Conservation (phyloP, 1,140 invertebrate species). For the Oedothorax gibbosus region DNA sequence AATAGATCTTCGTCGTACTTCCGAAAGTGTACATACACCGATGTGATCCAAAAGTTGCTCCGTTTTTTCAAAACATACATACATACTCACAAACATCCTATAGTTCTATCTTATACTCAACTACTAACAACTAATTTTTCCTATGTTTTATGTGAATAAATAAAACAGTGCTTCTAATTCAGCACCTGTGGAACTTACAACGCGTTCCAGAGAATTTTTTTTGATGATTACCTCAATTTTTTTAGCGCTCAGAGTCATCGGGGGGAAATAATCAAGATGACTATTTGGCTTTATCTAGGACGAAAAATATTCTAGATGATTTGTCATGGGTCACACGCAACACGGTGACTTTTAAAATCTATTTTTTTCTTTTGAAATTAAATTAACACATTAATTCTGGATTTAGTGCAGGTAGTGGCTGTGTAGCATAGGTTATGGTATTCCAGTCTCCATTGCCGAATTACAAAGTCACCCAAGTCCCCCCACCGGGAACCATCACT, state of each 20-base stretch:
- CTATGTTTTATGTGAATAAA: constrained; percentile 59
- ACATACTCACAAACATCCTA: constrained; percentile 60
- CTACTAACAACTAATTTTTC: constrained; percentile 61
- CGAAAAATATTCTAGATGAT: constrained; percentile 56
- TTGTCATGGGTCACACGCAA: constrained; percentile 49
- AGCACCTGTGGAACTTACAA: constrained; percentile 58
- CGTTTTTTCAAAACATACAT: constrained; percentile 60
- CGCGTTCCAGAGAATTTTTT: constrained; percentile 45
- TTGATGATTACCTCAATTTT: constrained; percentile 10
- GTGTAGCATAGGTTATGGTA: constrained; percentile 58
- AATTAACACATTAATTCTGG: constrained; percentile 58
- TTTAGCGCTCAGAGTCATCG: constrained; percentile 51
- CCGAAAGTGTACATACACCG: constrained; percentile 52
- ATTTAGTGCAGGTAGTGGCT: constrained; percentile 58
- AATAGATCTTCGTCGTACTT: constrained; percentile 57
- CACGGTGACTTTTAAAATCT: constrained; percentile 59
- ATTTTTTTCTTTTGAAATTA: constrained; percentile 36
- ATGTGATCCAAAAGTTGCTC: constrained; percentile 57
- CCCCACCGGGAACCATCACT: constrained; percentile 41
- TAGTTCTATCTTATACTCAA: constrained; percentile 55
- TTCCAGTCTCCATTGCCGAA: constrained; percentile 22
- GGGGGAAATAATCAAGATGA: constrained; percentile 44
- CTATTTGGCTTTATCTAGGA: constrained; percentile 46
- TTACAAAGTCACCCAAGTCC: constrained; percentile 58
- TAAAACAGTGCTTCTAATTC: constrained; percentile 59